Percentiles rank a stretch among this genome's conserved stretches.
These are phyloP conservation scores for Hucho hucho DNA, from an alignment of 2,113 vertebrate genomes.

Conservation along the genomic window DNA sequence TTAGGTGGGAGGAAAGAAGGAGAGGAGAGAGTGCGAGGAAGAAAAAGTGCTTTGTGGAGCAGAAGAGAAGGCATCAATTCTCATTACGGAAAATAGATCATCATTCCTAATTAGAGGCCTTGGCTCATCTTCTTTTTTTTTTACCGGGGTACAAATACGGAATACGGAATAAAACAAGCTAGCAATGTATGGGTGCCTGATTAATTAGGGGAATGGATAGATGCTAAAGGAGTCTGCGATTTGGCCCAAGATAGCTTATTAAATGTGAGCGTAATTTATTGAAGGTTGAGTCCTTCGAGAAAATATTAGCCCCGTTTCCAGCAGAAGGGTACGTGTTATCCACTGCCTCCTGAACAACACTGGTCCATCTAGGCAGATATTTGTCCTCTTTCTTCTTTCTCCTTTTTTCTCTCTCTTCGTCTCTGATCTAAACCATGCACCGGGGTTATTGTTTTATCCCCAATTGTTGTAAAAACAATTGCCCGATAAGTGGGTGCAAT, in stretches of 20 bases:
- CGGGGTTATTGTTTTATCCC: background rate
- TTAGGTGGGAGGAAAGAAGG: background rate
- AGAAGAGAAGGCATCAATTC: conserved; percentile 68
- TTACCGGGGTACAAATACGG: conserved; percentile 62
- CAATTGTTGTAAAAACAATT: background rate
- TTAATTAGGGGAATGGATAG: conserved; percentile 68
- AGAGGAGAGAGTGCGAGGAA: conserved; percentile 1
- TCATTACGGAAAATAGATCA: conserved; percentile 78
- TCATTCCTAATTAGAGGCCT: conserved; percentile 76
- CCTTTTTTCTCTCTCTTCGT: background rate
- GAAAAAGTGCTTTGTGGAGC: conserved; percentile 63
- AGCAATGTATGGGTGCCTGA: conserved; percentile 45
- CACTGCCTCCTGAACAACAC: conserved; percentile 21
- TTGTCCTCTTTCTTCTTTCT: conserved; percentile 1
- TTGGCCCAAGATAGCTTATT: conserved; percentile 64
- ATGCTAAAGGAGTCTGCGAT: conserved; percentile 50
- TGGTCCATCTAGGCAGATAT: conserved; percentile 6
- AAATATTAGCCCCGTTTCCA: conserved; percentile 43
- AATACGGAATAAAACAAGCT: conserved; percentile 59
- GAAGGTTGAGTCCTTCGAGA: conserved; percentile 52
- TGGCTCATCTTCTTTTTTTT: conserved; percentile 40
- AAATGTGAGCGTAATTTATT: conserved; percentile 61
- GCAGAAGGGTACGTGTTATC: conserved; percentile 28
- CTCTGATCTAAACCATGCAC: background rate
- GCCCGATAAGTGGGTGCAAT: background rate